These are phyloP conservation scores for Varecia variegata DNA, from an alignment of 2,797 vertebrate genomes.

Conservation along the genomic window DNA sequence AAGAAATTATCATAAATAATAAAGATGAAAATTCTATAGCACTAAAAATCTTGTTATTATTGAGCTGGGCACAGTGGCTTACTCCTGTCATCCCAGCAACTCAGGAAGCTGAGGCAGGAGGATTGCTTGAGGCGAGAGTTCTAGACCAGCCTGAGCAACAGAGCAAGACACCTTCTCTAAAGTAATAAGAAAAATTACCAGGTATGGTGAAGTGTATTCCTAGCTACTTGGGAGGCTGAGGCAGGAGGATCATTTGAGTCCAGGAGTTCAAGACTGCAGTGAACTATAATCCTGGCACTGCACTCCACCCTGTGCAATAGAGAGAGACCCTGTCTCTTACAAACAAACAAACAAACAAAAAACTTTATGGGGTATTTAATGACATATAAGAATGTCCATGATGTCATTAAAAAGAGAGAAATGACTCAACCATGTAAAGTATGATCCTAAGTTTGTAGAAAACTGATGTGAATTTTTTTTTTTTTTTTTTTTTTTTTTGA, in stretches of 20 bases:
- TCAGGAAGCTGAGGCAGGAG: background rate
- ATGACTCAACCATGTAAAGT: background rate
- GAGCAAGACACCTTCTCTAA: background rate
- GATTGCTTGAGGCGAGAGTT: background rate
- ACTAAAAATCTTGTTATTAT: background rate
- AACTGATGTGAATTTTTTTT: background rate
- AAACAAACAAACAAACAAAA: background rate
- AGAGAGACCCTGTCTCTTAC: background rate
- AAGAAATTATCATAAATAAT: background rate
- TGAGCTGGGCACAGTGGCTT: background rate
- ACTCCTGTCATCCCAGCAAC: background rate
- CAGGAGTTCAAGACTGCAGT: background rate
- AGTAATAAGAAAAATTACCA: background rate
- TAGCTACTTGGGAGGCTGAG: background rate
- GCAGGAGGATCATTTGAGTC: background rate
- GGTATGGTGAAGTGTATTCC: background rate
- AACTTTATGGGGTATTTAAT: conserved; percentile 1
- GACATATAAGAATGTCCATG: background rate
- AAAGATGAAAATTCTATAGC: conserved; percentile 15
- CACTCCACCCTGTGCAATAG: background rate
- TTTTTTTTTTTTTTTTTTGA: too few species aligned
- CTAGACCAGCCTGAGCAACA: background rate
- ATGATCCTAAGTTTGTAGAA: background rate
- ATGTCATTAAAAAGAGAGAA: background rate
- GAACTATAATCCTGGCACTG: background rate